Evolutionary conservation across 2,113 vertebrate species (phyloP).

Genomic region (Colaptes auratus): DNA sequence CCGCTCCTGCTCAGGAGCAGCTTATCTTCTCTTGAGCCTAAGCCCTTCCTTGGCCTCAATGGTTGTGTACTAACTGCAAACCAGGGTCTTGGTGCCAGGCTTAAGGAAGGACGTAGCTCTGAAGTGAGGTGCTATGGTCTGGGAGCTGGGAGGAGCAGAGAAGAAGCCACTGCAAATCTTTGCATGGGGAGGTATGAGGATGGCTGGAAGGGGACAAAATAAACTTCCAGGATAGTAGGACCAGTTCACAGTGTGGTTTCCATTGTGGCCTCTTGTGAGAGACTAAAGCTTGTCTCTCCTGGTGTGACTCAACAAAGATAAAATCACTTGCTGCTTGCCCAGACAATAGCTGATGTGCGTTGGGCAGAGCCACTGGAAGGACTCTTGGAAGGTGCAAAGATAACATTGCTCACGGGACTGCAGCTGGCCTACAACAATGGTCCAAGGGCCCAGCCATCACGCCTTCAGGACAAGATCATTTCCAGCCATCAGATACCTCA

Average conservation of each 20-base stretch:
- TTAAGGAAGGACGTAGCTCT: not conserved
- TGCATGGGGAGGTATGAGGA: not conserved
- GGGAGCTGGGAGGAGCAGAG: not conserved
- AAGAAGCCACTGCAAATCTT: rapidly evolving
- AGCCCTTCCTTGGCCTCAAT: not conserved
- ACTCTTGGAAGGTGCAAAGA: no score
- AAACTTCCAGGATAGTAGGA: rapidly evolving
- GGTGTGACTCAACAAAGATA: no score
- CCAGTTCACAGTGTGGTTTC: not conserved
- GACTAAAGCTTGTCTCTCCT: no score
- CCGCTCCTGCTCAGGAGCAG: not conserved
- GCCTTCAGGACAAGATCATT: no score
- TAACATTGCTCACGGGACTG: no score
- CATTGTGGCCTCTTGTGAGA: not conserved
- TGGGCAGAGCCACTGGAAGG: no score
- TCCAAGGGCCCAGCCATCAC: no score
- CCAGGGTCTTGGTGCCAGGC: not conserved
- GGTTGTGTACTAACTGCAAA: not conserved
- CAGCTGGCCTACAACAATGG: no score
- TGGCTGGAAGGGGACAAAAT: not conserved
- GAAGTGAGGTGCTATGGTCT: rapidly evolving
- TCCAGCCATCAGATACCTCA: no score
- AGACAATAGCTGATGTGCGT: no score
- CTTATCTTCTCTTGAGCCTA: not conserved
- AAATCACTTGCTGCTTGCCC: no score